Evolutionary conservation across 2,113 vertebrate genomes (phyloP).

Genomic region (Salvelinus sp.): DNA sequence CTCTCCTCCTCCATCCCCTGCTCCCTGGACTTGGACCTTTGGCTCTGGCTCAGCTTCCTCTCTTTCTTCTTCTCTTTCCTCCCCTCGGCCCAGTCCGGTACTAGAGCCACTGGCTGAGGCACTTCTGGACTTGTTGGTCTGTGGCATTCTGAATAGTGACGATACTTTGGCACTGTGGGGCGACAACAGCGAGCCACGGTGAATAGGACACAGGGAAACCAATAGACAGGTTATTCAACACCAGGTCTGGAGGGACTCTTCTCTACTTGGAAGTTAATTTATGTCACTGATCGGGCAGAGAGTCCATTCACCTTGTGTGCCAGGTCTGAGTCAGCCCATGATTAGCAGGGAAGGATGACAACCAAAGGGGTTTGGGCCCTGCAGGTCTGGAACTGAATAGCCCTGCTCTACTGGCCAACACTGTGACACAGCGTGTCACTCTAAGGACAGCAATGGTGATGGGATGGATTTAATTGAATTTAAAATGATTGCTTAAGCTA

Average conservation of each 20-base stretch:
- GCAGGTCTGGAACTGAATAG: conserved; percentile 6
- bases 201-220: conserved; percentile 12
- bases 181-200: conserved; percentile 33
- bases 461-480: background rate
- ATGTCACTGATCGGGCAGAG: too few relatives aligned
- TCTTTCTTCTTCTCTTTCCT: conserved; percentile 8
- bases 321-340: too few relatives aligned
- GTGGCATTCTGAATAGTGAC: conserved; percentile 62
- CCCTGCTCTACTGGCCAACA: conserved; percentile 45
- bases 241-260: too few relatives aligned
- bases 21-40: too few relatives aligned
- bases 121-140: conserved; percentile 62
- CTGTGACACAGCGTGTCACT: conserved; percentile 51
- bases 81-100: conserved; percentile 32
- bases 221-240: too few relatives aligned
- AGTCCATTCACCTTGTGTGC: too few relatives aligned
- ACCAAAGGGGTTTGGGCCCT: too few relatives aligned
- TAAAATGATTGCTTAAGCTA: background rate
- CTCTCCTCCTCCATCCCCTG: too few relatives aligned
- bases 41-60: background rate
- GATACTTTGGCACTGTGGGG: conserved; percentile 44
- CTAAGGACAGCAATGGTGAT: conserved; percentile 59
- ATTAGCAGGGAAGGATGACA: too few relatives aligned
- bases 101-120: conserved; percentile 24
- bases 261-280: too few relatives aligned